Evolutionary conservation across 1,140 invertebrate genomes (phyloP).

Genomic region (Saccostrea echinata): DNA sequence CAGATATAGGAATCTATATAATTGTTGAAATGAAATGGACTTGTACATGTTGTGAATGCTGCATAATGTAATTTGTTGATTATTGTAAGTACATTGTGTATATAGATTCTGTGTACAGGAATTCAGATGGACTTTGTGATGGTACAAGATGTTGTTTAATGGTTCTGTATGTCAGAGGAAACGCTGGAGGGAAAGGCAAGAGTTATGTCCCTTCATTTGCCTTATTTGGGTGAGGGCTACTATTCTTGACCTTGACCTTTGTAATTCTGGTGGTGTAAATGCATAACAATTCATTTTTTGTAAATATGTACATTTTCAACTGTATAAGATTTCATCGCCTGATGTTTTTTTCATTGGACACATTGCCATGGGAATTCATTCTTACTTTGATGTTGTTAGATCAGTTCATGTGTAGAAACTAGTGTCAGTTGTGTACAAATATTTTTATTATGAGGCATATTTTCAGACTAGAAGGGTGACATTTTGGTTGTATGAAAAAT

Average conservation of each 20-base stretch:
- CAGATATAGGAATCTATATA: constrained; percentile 7
- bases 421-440: background rate
- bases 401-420: constrained; percentile 5
- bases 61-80: constrained; percentile 20
- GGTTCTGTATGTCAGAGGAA: background rate
- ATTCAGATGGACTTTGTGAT: background rate
- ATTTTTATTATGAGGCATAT: constrained; percentile 33
- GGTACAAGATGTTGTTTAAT: background rate
- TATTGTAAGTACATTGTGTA: constrained; percentile 11
- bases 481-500: constrained; percentile 13
- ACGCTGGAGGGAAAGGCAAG: background rate
- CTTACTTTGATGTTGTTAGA: constrained; percentile 28
- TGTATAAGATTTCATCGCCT: background rate
- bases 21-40: constrained; percentile 3
- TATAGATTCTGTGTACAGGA: background rate
- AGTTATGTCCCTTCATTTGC: background rate
- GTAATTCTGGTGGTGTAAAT: constrained; percentile 25
- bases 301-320: background rate
- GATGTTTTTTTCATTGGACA: background rate
- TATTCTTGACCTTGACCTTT: background rate
- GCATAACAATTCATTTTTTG: constrained; percentile 12
- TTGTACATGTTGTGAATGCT: constrained; percentile 8
- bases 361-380: background rate
- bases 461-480: background rate
- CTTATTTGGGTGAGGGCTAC: background rate